phyloP scores from a whole-genome alignment of 2,113 vertebrate genomes.

The Megaleporinus macrocephalus region DNA sequence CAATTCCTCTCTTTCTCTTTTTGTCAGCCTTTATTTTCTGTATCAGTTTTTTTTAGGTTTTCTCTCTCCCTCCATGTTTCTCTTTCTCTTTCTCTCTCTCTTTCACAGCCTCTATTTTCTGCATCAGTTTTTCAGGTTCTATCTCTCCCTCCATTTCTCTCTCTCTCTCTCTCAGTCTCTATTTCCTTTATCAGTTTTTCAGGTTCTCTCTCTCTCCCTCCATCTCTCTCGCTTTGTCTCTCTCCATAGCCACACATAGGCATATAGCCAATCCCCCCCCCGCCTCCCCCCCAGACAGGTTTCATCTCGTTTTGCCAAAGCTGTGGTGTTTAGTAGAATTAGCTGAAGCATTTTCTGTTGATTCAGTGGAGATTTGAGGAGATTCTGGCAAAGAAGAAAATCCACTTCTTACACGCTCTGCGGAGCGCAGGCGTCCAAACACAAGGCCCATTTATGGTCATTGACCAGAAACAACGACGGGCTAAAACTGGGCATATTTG shows the following conservation, averaged over 20 bases:
- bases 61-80: no score
- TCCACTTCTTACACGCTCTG: background rate
- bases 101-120: no score
- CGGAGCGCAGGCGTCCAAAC: background rate
- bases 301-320: slow-evolving; percentile 41
- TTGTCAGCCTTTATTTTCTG: no score
- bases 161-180: background rate
- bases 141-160: no score
- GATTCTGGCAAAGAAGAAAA: background rate
- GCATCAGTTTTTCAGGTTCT: no score
- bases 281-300: slow-evolving; percentile 27
- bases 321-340: slow-evolving; percentile 48
- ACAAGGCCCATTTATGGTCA: slow-evolving; percentile 16
- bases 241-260: background rate
- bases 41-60: no score
- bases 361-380: slow-evolving; percentile 48
- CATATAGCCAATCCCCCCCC: slow-evolving; percentile 12
- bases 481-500: slow-evolving; percentile 35
- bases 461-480: slow-evolving; percentile 16
- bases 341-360: slow-evolving; percentile 39
- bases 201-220: background rate
- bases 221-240: background rate
- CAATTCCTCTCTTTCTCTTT: no score
- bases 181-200: no score
- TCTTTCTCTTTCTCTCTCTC: no score